A percentile compares a stretch with the other conserved stretches of the same genome.
These are phyloP conservation scores for Nomada ferruginata DNA, from an alignment of 2,888 invertebrate genomes.

Conservation along the genomic window DNA sequence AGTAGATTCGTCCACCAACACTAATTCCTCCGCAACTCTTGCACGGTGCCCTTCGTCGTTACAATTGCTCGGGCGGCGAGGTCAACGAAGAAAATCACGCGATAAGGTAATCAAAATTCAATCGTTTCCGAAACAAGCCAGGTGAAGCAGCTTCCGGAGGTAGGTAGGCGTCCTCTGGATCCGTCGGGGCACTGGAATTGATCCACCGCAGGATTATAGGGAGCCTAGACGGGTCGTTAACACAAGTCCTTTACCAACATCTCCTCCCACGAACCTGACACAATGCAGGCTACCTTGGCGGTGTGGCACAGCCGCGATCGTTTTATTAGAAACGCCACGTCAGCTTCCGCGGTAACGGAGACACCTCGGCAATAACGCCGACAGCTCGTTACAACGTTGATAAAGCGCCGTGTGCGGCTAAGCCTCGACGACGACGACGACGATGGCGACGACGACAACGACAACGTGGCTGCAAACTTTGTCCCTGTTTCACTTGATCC, in stretches of 20 bases:
- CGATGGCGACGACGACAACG: constrained; percentile 9
- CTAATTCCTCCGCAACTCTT: neutral
- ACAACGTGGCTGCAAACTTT: constrained; percentile 52
- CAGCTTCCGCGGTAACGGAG: constrained; percentile 80
- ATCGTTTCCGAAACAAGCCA: constrained; percentile 9
- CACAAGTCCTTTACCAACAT: constrained; percentile 69
- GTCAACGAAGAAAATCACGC: constrained; percentile 18
- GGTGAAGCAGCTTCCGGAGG: constrained; percentile 23
- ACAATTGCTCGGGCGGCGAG: neutral
- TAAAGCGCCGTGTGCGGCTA: constrained; percentile 77
- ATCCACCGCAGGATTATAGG: constrained; percentile 65
- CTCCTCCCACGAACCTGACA: constrained; percentile 65
- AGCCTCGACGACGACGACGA: constrained; percentile 55
- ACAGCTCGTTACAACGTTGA: constrained; percentile 84
- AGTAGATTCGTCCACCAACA: too few species aligned
- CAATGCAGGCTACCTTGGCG: constrained; percentile 70
- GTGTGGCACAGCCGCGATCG: constrained; percentile 68
- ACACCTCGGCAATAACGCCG: constrained; percentile 82
- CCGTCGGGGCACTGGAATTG: constrained; percentile 51
- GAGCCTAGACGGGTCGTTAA: constrained; percentile 69
- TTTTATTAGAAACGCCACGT: constrained; percentile 83
- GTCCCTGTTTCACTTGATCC: constrained; percentile 16
- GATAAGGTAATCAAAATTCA: constrained; percentile 32
- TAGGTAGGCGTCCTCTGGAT: constrained; percentile 20
- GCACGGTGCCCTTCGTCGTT: neutral